Percentiles rank a stretch among this genome's conserved stretches.
Conservation (phyloP, 2,113 vertebrate species). For the Siphamia tubifer region DNA sequence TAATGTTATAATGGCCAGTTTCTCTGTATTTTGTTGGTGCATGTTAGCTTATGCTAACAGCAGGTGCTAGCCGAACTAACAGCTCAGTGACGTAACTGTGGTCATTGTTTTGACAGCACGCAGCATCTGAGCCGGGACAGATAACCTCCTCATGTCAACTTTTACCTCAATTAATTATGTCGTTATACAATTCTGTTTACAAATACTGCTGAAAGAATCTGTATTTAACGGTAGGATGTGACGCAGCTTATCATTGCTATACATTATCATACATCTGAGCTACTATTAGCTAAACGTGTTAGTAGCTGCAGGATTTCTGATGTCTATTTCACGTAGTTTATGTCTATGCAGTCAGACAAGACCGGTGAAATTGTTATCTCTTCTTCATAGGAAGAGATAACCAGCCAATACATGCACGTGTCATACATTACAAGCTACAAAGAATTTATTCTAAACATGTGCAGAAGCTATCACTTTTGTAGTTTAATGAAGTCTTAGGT, state of each 20-base stretch:
- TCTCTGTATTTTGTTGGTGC: conserved; percentile 28
- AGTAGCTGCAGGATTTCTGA: conserved; percentile 17
- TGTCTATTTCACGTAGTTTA: no score
- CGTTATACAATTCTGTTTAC: accelerated
- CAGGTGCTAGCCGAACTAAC: conserved; percentile 48
- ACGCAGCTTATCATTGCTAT: conserved; percentile 44
- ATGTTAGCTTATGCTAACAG: conserved; percentile 54
- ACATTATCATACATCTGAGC: background rate
- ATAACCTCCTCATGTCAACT: background rate
- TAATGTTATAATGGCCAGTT: background rate
- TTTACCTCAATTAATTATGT: background rate
- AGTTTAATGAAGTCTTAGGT: no score
- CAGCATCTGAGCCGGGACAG: background rate
- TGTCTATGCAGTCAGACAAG: no score
- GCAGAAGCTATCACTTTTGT: no score
- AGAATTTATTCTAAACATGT: no score
- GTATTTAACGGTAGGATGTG: conserved; percentile 10
- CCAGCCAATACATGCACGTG: no score
- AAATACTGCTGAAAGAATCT: background rate
- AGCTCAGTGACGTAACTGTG: conserved; percentile 67
- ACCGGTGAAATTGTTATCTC: no score
- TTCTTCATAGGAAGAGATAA: no score
- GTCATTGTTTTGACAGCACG: conserved; percentile 76
- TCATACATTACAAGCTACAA: no score
- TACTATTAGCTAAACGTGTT: background rate